A percentile compares a stretch with the other conserved stretches of the same genome.
phyloP scores from a whole-genome alignment of 2,888 invertebrate species.

The Nematopogon swammerdamellus region DNA sequence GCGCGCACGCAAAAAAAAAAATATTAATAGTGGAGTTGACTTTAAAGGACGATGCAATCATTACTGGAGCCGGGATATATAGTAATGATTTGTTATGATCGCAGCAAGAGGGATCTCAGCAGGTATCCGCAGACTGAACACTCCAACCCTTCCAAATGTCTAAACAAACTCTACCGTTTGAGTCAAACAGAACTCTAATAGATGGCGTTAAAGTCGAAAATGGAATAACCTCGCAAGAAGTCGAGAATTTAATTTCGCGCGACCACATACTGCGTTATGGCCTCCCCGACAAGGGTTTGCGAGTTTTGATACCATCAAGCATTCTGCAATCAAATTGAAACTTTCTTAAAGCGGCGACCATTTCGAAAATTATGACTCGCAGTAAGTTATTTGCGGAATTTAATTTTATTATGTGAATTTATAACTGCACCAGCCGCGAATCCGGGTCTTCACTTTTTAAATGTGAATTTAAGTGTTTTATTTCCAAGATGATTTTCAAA shows the following conservation, averaged over 20 bases:
- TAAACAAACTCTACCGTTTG: conserved; percentile 31
- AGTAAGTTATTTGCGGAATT: background rate
- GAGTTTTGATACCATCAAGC: conserved; percentile 30
- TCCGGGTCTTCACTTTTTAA: too few relatives aligned
- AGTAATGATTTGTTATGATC: conserved; percentile 55
- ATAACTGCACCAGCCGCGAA: too few relatives aligned
- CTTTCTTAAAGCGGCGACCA: background rate
- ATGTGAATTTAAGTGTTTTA: too few relatives aligned
- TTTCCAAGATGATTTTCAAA: too few relatives aligned
- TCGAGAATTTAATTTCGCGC: conserved; percentile 41
- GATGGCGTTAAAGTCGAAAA: conserved; percentile 22
- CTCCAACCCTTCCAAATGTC: conserved; percentile 10
- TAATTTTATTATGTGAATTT: background rate
- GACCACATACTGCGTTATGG: conserved; percentile 51
- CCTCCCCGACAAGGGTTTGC: conserved; percentile 49
- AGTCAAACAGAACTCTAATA: too few relatives aligned
- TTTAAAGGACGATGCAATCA: background rate
- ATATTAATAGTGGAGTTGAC: too few relatives aligned
- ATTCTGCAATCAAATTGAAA: conserved; percentile 24
- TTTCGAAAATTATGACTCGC: background rate
- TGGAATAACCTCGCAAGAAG: conserved; percentile 16
- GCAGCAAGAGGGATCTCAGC: conserved; percentile 44
- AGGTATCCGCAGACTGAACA: conserved; percentile 48
- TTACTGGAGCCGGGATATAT: conserved; percentile 38
- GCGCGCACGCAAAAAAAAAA: too few relatives aligned